phyloP scores from a whole-genome alignment of 2,797 vertebrate species.

The Prionace glauca region DNA sequence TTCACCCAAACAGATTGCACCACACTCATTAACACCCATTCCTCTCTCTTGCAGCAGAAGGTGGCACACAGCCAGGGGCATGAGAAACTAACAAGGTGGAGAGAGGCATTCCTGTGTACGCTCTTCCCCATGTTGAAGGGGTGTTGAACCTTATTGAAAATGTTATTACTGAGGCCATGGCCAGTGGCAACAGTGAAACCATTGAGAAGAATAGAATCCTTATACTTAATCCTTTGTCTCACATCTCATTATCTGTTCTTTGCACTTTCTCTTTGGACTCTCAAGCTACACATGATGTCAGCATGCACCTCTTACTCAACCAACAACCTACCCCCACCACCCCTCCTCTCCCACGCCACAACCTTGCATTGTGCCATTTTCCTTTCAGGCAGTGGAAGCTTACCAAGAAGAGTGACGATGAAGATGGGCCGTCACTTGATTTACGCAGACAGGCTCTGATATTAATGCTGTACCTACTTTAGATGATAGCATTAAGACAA shows the following conservation, averaged over 20 bases:
- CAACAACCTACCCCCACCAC: too few relatives aligned
- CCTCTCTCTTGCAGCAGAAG: not conserved
- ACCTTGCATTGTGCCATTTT: too few relatives aligned
- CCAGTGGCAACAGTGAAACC: not conserved
- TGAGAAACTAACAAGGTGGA: not conserved
- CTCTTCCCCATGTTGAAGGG: not conserved
- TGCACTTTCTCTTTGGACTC: too few relatives aligned
- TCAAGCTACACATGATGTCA: too few relatives aligned
- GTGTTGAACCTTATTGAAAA: not conserved
- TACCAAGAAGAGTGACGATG: too few relatives aligned
- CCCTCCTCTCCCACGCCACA: too few relatives aligned
- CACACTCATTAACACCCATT: not conserved
- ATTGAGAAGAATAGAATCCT: not conserved
- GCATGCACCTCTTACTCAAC: too few relatives aligned
- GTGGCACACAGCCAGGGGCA: not conserved
- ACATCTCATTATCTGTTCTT: not conserved
- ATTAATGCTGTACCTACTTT: too few relatives aligned
- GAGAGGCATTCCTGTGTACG: not conserved
- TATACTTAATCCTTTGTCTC: not conserved
- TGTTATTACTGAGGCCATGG: not conserved
- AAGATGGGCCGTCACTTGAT: too few relatives aligned
- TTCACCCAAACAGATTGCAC: not conserved
- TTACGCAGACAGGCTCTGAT: too few relatives aligned
- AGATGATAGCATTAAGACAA: not conserved
- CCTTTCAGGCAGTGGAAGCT: too few relatives aligned